Percentiles rank a stretch among this genome's conserved stretches.
These are phyloP conservation scores for Athene cunicularia DNA, from an alignment of 2,113 vertebrate species.

Conservation along the genomic window DNA sequence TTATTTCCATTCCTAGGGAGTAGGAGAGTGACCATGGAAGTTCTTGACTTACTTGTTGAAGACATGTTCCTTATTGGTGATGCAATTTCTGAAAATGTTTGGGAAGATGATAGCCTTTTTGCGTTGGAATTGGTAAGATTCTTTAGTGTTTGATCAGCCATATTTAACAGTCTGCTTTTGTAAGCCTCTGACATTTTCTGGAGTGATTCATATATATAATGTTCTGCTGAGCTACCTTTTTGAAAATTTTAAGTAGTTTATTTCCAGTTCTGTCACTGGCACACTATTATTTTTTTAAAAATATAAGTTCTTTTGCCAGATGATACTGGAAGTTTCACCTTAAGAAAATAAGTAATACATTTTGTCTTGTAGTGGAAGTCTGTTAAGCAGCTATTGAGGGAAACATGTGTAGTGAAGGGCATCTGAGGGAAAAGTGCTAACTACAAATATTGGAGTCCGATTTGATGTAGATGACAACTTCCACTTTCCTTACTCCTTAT, in stretches of 20 bases:
- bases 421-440: neutral
- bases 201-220: neutral
- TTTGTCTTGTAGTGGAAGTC: neutral
- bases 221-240: neutral
- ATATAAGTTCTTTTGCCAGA: neutral
- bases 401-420: neutral
- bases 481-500: neutral
- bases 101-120: conserved; percentile 90
- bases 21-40: conserved; percentile 77
- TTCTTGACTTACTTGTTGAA: conserved; percentile 87
- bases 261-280: neutral
- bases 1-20: conserved; percentile 74
- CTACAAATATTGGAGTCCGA: neutral
- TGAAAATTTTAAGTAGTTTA: neutral
- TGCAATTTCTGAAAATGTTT: conserved; percentile 85
- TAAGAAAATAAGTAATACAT: neutral
- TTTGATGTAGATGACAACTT: neutral
- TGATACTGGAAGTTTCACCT: neutral
- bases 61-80: conserved; percentile 80
- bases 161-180: neutral
- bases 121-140: conserved; percentile 88
- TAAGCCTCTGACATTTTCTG: neutral
- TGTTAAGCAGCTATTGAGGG: neutral
- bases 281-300: neutral
- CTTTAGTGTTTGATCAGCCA: neutral